These are phyloP conservation scores for Pseudomyrmex pallidus DNA, from an alignment of 1,140 invertebrate genomes.

Conservation along the genomic window DNA sequence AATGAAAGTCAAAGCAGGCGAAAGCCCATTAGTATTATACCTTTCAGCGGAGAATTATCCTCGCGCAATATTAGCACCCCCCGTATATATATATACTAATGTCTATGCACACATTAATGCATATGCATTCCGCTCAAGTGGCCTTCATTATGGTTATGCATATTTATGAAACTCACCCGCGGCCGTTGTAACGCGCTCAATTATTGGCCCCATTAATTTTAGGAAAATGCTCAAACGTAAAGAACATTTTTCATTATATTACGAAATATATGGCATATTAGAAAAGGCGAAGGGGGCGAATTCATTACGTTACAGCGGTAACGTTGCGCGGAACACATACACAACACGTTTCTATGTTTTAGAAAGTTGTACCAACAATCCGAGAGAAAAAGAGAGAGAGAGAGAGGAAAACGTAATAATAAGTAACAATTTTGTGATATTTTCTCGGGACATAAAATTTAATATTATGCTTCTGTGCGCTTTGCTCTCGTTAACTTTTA, in stretches of 20 bases:
- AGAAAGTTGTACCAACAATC: too few species aligned
- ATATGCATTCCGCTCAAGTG: conserved; percentile 52
- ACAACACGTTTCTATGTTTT: too few species aligned
- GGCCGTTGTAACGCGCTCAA: conserved; percentile 41
- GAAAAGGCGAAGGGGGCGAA: neutral
- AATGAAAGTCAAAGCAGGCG: conserved; percentile 26
- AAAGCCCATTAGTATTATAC: conserved; percentile 48
- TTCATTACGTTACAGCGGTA: too few species aligned
- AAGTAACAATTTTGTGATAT: too few species aligned
- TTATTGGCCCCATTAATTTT: conserved; percentile 47
- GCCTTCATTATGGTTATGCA: conserved; percentile 46
- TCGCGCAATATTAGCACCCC: conserved; percentile 38
- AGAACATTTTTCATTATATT: conserved; percentile 28
- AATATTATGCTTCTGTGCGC: too few species aligned
- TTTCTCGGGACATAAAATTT: too few species aligned
- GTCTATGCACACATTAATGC: conserved; percentile 45
- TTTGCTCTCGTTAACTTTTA: too few species aligned
- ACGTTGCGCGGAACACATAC: too few species aligned
- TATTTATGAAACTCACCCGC: conserved; percentile 49
- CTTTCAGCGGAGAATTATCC: conserved; percentile 49
- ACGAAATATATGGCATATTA: neutral
- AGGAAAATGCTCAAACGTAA: conserved; percentile 27
- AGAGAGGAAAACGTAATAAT: too few species aligned
- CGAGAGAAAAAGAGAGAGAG: too few species aligned
- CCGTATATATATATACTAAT: conserved; percentile 42